These are phyloP conservation scores for Gnatocerus cornutus DNA, from an alignment of 2,888 invertebrate genomes.

Conservation along the genomic window DNA sequence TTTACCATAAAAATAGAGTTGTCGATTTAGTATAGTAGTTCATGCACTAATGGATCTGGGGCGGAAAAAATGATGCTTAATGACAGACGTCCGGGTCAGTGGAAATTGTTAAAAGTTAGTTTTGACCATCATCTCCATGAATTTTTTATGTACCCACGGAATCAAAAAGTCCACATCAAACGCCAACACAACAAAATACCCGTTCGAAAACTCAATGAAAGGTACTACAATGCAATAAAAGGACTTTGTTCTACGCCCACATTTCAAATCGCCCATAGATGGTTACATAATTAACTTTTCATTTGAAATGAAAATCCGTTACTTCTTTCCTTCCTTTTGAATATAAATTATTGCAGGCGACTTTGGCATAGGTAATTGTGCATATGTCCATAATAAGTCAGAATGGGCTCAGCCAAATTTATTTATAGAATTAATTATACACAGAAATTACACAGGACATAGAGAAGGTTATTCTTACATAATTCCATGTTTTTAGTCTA, in stretches of 20 bases:
- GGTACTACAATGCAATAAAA: background rate
- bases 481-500: background rate
- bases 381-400: background rate
- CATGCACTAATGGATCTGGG: slow-evolving; percentile 1
- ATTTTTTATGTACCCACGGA: too few relatives aligned
- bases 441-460: background rate
- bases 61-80: too few relatives aligned
- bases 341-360: slow-evolving; percentile 11
- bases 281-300: slow-evolving; percentile 8
- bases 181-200: too few relatives aligned
- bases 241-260: slow-evolving; percentile 4
- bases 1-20: too few relatives aligned
- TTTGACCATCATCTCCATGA: too few relatives aligned
- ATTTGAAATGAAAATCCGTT: slow-evolving; percentile 5
- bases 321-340: slow-evolving; percentile 1
- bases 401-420: background rate
- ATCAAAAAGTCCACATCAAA: too few relatives aligned
- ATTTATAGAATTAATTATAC: background rate
- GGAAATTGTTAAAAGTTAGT: too few relatives aligned
- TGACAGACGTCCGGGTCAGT: too few relatives aligned
- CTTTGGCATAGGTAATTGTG: background rate
- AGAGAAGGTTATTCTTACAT: background rate
- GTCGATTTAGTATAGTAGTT: too few relatives aligned
- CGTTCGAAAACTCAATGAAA: too few relatives aligned
- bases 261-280: slow-evolving; percentile 7